These are phyloP conservation scores for Metopia argyrocephala DNA, from an alignment of 2,888 invertebrate species.

Conservation along the genomic window DNA sequence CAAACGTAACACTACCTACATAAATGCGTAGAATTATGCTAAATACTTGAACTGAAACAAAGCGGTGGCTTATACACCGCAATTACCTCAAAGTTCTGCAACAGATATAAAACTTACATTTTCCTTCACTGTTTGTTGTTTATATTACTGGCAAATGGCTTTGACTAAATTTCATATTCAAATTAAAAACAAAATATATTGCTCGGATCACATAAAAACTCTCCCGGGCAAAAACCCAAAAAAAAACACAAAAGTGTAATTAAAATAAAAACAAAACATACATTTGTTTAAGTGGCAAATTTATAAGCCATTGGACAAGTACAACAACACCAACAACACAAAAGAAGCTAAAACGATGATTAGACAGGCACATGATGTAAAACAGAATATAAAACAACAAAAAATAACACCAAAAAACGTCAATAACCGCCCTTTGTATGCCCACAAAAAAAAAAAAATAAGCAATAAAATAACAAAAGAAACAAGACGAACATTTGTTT, in stretches of 20 bases:
- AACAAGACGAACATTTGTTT: slow-evolving; percentile 16
- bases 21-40: no score
- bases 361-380: slow-evolving; percentile 47
- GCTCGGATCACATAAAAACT: neutral
- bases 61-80: no score
- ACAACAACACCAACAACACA: neutral
- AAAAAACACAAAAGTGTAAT: neutral
- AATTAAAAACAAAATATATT: neutral
- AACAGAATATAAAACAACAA: slow-evolving; percentile 43
- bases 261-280: neutral
- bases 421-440: slow-evolving; percentile 55
- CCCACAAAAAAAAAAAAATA: neutral
- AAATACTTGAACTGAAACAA: no score
- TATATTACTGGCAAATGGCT: neutral
- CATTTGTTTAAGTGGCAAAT: slow-evolving; percentile 54
- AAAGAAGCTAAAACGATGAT: neutral
- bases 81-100: no score
- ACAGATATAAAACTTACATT: neutral
- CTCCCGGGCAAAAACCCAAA: neutral
- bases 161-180: neutral
- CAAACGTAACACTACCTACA: no score
- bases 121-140: neutral
- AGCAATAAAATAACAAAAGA: neutral
- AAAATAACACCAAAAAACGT: slow-evolving; percentile 16
- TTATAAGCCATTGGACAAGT: slow-evolving; percentile 38